These are phyloP conservation scores for Hydrozoanthus tunicans DNA, from an alignment of 64 coral and sea anemone genomes.

Conservation along the genomic window DNA sequence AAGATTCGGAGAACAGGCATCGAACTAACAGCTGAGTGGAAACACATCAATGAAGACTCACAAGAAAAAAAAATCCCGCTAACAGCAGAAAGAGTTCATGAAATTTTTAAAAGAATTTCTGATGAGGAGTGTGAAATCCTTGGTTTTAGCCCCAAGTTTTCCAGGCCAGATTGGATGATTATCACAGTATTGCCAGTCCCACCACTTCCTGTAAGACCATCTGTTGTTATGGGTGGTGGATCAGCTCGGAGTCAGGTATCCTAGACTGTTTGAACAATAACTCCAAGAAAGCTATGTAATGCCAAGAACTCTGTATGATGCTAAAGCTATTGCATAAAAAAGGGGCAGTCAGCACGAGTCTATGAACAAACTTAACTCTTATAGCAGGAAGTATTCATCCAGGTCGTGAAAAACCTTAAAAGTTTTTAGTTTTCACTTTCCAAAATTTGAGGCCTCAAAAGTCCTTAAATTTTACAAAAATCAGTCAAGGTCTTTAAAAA, in stretches of 20 bases:
- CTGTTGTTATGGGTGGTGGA: constrained; percentile 95
- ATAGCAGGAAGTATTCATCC: no score
- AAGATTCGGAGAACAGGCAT: constrained; percentile 85
- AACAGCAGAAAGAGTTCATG: constrained; percentile 96
- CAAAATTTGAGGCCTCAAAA: no score
- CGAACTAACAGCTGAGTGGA: constrained; percentile 98
- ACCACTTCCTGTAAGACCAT: constrained; percentile 96
- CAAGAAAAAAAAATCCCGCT: constrained; percentile 97
- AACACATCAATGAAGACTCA: constrained; percentile 96
- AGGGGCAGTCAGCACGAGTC: no score
- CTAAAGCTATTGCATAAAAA: no score
- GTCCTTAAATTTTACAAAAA: no score
- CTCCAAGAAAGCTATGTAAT: no score
- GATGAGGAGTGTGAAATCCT: constrained; percentile 98
- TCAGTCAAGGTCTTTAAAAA: no score
- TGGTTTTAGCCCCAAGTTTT: constrained; percentile 81
- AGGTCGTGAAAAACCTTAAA: no score
- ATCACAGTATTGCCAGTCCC: constrained; percentile 93
- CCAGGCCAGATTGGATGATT: constrained; percentile 98
- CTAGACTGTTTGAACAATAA: neutral
- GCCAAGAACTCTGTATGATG: no score
- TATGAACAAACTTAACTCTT: no score
- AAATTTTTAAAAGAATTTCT: constrained; percentile 96
- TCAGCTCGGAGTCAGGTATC: constrained; percentile 95
- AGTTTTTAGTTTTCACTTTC: no score